phyloP scores from a whole-genome alignment of 1,140 invertebrate genomes.

The Drosophila watanabei region DNA sequence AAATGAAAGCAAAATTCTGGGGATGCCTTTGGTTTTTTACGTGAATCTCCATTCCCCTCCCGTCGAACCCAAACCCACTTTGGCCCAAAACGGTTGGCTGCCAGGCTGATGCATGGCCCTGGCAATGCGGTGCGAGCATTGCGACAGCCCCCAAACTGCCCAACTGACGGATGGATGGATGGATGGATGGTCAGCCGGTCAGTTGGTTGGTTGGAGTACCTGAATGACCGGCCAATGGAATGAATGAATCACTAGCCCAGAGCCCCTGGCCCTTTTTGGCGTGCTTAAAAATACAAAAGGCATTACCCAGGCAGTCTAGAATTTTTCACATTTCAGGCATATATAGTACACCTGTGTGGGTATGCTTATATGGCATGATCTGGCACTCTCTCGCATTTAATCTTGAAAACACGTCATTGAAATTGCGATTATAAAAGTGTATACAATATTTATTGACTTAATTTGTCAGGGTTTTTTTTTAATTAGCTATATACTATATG shows the following conservation, averaged over 20 bases:
- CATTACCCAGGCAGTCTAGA: not conserved
- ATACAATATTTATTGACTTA: conserved; percentile 9
- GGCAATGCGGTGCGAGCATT: conserved; percentile 76
- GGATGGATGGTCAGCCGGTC: conserved; percentile 12
- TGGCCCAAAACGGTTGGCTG: conserved; percentile 75
- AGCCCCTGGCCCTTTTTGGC: conserved; percentile 3
- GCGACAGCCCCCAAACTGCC: conserved; percentile 69
- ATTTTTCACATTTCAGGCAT: conserved; percentile 7
- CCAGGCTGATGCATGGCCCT: conserved; percentile 74
- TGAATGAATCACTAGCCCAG: conserved; percentile 71
- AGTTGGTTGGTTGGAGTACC: conserved; percentile 18
- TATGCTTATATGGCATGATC: conserved; percentile 14
- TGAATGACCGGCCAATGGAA: conserved; percentile 52
- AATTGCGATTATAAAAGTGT: conserved; percentile 20
- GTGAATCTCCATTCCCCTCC: conserved; percentile 23
- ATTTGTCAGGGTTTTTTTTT: conserved; percentile 4
- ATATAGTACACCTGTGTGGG: not conserved
- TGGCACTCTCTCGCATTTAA: conserved; percentile 7
- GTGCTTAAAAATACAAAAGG: conserved; percentile 15
- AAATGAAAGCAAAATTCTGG: conserved; percentile 77
- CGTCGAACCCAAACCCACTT: conserved; percentile 40
- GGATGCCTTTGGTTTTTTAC: conserved; percentile 73
- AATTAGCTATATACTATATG: not conserved
- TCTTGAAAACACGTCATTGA: conserved; percentile 20
- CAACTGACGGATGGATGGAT: conserved; percentile 37